Percentiles rank a stretch among this genome's conserved stretches.
These are phyloP conservation scores for Porites evermanni DNA, from an alignment of 92 coral and sea anemone species.

Conservation along the genomic window DNA sequence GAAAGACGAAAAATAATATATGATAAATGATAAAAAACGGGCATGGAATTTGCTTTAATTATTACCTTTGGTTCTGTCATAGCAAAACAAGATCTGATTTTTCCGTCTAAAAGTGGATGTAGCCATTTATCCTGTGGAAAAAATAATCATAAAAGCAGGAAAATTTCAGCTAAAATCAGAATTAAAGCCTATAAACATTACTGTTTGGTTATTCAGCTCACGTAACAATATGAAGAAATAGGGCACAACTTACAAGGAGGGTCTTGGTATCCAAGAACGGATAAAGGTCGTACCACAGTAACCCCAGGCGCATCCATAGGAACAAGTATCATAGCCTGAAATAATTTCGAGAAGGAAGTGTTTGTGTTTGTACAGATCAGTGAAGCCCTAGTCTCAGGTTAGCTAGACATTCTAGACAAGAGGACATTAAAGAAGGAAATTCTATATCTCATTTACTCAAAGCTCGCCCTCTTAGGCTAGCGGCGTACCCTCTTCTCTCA, in stretches of 20 bases:
- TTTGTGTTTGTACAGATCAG: neutral
- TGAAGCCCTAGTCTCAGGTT: too few species aligned
- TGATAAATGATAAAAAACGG: too few species aligned
- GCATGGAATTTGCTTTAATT: neutral
- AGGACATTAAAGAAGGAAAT: too few species aligned
- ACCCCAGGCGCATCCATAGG: constrained; percentile 97
- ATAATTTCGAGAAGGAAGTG: neutral
- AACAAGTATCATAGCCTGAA: constrained; percentile 93
- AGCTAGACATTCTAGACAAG: too few species aligned
- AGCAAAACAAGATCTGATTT: constrained; percentile 95
- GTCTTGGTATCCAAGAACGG: constrained; percentile 91
- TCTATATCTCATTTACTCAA: too few species aligned
- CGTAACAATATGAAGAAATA: neutral
- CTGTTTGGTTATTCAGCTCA: neutral
- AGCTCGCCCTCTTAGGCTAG: too few species aligned
- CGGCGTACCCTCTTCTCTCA: too few species aligned
- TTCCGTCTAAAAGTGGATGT: constrained; percentile 89
- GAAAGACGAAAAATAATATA: too few species aligned
- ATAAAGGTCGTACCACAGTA: constrained; percentile 80
- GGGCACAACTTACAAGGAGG: constrained; percentile 76
- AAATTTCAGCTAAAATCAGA: neutral
- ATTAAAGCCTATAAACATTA: too few species aligned
- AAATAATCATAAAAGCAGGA: neutral
- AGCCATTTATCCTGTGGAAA: constrained; percentile 81
- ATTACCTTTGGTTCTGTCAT: constrained; percentile 95